These are phyloP conservation scores for Hemithea aestivaria DNA, from an alignment of 2,888 invertebrate genomes.

Conservation along the genomic window DNA sequence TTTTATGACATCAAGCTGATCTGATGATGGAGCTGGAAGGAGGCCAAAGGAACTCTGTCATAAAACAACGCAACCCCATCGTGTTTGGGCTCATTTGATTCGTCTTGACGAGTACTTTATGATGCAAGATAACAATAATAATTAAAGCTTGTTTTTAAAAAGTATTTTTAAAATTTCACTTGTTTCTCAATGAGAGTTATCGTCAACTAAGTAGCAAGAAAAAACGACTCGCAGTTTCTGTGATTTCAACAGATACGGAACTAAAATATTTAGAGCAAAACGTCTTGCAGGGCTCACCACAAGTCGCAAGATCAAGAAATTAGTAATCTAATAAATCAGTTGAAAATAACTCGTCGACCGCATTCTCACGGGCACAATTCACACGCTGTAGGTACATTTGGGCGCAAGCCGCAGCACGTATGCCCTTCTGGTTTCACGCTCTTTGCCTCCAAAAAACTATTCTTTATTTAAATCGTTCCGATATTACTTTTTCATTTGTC, in stretches of 20 bases:
- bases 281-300: conserved; percentile 14
- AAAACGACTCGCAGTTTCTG: neutral
- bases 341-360: conserved; percentile 38
- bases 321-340: conserved; percentile 34
- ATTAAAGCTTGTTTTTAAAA: too few species aligned
- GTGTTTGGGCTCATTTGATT: too few species aligned
- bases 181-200: too few species aligned
- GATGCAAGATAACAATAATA: too few species aligned
- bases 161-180: too few species aligned
- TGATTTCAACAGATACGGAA: neutral
- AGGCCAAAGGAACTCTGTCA: too few species aligned
- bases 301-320: conserved; percentile 15
- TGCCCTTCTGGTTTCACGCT: conserved; percentile 63
- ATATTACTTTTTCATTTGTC: conserved; percentile 35
- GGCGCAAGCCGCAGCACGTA: conserved; percentile 53
- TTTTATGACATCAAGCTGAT: too few species aligned
- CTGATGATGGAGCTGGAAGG: too few species aligned
- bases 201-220: too few species aligned
- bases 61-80: too few species aligned
- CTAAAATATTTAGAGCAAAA: neutral
- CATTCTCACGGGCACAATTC: conserved; percentile 64
- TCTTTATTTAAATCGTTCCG: conserved; percentile 31
- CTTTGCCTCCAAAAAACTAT: conserved; percentile 32
- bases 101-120: too few species aligned
- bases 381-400: conserved; percentile 52